phyloP scores from a whole-genome alignment of 2,888 invertebrate genomes.

The Schrankia costaestrigalis region DNA sequence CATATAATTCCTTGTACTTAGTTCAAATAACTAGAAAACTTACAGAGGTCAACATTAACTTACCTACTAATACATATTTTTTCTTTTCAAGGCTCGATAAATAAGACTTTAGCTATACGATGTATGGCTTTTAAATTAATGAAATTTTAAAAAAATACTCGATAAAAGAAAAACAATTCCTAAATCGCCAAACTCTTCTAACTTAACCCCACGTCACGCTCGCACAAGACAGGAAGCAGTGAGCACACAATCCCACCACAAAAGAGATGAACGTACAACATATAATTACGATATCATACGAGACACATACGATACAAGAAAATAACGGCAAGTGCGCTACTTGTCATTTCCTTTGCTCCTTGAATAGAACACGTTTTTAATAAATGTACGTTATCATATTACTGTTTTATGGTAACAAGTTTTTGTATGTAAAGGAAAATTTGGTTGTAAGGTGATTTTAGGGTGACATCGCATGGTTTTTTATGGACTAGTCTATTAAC shows the following conservation, averaged over 20 bases:
- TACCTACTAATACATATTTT: no score
- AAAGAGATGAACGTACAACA: constrained; percentile 66
- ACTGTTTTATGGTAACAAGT: constrained; percentile 1
- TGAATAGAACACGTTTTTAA: constrained; percentile 35
- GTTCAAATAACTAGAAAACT: not conserved
- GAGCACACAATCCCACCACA: constrained; percentile 56
- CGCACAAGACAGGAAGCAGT: constrained; percentile 64
- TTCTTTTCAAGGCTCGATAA: no score
- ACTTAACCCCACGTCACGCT: constrained; percentile 37
- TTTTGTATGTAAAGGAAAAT: no score
- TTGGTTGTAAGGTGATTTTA: no score
- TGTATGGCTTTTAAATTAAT: no score
- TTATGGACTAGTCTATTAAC: no score
- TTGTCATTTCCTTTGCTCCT: constrained; percentile 59
- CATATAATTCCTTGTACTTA: not conserved
- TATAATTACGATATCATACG: constrained; percentile 69
- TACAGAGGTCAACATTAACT: no score
- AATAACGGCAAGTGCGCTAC: constrained; percentile 55
- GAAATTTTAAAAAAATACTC: no score
- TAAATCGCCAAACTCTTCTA: constrained; percentile 1
- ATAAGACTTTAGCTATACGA: no score
- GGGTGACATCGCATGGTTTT: no score
- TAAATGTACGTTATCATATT: constrained; percentile 33
- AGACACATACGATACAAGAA: constrained; percentile 45
- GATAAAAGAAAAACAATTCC: not conserved